Base-by-base conservation (phyloP, 2,113 vertebrate genomes). In the Pampusana beccarii region DNA sequence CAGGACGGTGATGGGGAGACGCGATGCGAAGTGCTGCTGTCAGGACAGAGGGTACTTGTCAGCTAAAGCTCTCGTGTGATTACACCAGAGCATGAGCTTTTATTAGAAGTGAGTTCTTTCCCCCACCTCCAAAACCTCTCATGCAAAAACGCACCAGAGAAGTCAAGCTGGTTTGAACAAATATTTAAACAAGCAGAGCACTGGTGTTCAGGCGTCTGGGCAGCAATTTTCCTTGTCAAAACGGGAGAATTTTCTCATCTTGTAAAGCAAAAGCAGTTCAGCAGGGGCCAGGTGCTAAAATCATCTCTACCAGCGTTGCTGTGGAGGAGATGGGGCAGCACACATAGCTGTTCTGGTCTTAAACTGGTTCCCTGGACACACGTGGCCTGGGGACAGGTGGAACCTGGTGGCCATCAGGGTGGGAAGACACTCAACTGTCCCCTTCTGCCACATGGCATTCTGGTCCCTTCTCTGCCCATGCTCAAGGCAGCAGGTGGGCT, bases 151-250 rank as follows among this genome's bases (percentile, higher is more conserved):
- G 5, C 74, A 46, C 69, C 84, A 46, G 78, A 50, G 21, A 92
- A 91, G 84, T 77, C 72, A 65, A 84, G 80, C 62, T 83, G 62
- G 67, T 60, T 61, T 91, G 80, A 94, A 56, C 62, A 88, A 94
- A 90, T 90, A 92, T 91, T 92, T 91, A 62, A 88, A 85, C 79
- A 79, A 88, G 94, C 86, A 86, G 71, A 82, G 62, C 57, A 10
- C 46, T 44, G 86, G 71, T 67, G 83, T 92, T 82, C 62, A 64
- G 33, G 86, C 86, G 82, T 50, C 80, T 74, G 89, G 74, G 89
- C 74, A 88, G 92, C 92, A 75, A 79, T 82, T 79, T 86, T 67
- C 79, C 71, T 75, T 58, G 80, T 91, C 86, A 82, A 6, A 88
- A 67, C 71, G 46, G 57, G 75, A 82, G 66, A 86, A 62, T 38